Conservation (phyloP, 2,797 vertebrate genomes). For the Lemur catta region DNA sequence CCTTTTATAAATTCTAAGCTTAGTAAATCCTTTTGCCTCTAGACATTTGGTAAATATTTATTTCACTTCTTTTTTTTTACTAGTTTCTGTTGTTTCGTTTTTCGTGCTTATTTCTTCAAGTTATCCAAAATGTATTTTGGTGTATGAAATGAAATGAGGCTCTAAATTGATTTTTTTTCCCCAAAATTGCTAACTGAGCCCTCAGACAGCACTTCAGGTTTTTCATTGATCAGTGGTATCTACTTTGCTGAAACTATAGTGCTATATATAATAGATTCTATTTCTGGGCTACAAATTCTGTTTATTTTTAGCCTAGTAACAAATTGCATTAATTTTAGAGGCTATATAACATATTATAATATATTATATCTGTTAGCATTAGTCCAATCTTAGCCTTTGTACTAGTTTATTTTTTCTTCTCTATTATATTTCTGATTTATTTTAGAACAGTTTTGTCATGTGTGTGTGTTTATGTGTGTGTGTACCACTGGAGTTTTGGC, state of each 20-base stretch:
- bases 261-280: not conserved
- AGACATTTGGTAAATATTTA: not conserved
- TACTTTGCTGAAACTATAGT: not conserved
- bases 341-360: not conserved
- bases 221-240: not conserved
- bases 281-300: not conserved
- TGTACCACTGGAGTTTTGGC: not conserved
- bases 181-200: not conserved
- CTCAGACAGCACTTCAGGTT: not conserved
- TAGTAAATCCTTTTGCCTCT: not conserved
- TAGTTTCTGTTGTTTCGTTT: conserved; percentile 27
- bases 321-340: not conserved
- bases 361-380: not conserved
- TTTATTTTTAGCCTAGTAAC: not conserved
- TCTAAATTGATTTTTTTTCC: not conserved
- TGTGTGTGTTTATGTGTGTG: not conserved
- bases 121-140: conserved; percentile 1
- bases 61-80: not conserved
- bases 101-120: conserved; percentile 28
- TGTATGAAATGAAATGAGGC: not conserved
- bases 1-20: not conserved
- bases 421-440: not conserved
- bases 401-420: not conserved
- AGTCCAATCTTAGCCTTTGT: not conserved
- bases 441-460: not conserved